phyloP scores from a whole-genome alignment of 2,113 vertebrate species.

The Lanius collurio region DNA sequence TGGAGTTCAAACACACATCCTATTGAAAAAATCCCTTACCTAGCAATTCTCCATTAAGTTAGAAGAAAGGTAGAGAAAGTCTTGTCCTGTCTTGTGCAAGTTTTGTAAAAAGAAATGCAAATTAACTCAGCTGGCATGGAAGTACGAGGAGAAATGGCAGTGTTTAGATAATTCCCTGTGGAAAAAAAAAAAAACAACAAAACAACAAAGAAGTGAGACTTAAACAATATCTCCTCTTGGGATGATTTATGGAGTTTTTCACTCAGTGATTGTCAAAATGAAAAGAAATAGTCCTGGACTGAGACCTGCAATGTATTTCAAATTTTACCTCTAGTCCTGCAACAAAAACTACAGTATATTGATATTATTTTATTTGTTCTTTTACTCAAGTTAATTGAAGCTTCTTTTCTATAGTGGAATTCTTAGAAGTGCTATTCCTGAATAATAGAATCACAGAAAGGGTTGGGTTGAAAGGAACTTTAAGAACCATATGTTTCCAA shows the following conservation, averaged over 20 bases:
- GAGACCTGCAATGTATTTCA: background rate
- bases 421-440: background rate
- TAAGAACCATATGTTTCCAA: background rate
- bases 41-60: background rate
- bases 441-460: background rate
- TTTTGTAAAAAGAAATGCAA: background rate
- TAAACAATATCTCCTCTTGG: background rate
- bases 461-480: background rate
- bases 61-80: background rate
- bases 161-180: background rate
- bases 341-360: background rate
- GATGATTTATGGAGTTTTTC: background rate
- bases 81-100: background rate
- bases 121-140: background rate
- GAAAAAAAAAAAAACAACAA: background rate
- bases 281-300: background rate
- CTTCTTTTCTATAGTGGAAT: background rate
- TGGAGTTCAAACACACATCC: background rate
- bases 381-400: background rate
- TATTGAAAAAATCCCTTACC: background rate
- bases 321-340: background rate
- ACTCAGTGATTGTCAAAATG: background rate
- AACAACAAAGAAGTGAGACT: background rate
- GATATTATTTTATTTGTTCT: background rate
- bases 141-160: background rate